phyloP scores from a whole-genome alignment of 2,113 vertebrate genomes.

The Pangasianodon gigas region DNA sequence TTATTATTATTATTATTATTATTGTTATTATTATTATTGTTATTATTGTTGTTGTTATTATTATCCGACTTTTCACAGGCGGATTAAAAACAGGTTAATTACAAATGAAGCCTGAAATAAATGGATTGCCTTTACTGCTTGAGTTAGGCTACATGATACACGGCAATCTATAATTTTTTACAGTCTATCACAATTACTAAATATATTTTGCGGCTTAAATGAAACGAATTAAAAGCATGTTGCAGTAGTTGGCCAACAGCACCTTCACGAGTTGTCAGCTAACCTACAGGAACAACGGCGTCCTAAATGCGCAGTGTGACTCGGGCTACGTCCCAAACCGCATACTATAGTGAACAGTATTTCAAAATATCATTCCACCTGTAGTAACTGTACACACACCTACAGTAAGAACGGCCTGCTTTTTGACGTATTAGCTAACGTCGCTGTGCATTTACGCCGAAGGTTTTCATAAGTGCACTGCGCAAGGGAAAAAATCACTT shows the following conservation, averaged over 20 bases:
- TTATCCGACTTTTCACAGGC: background rate
- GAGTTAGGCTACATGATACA: background rate
- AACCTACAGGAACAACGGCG: background rate
- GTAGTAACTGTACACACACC: background rate
- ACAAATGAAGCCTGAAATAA: background rate
- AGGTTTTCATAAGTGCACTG: background rate
- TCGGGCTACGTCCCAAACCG: conserved; percentile 31
- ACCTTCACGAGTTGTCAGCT: background rate
- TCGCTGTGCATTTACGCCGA: background rate
- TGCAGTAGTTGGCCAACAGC: background rate
- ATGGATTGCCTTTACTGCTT: background rate
- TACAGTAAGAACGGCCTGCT: background rate
- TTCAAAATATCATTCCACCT: conserved; percentile 8
- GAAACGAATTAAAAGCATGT: conserved; percentile 12
- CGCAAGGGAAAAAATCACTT: background rate
- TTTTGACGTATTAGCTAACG: background rate
- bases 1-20: background rate
- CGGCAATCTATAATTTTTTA: background rate
- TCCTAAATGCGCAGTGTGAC: background rate
- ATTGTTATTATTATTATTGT: background rate
- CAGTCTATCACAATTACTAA: background rate
- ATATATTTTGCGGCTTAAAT: background rate
- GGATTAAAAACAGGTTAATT: background rate
- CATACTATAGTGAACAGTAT: background rate
- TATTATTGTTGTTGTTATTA: background rate